Percentiles rank a stretch among this genome's conserved stretches.
Evolutionary conservation across 2,113 vertebrate species (phyloP).

Genomic region (Lamprotornis superbus): DNA sequence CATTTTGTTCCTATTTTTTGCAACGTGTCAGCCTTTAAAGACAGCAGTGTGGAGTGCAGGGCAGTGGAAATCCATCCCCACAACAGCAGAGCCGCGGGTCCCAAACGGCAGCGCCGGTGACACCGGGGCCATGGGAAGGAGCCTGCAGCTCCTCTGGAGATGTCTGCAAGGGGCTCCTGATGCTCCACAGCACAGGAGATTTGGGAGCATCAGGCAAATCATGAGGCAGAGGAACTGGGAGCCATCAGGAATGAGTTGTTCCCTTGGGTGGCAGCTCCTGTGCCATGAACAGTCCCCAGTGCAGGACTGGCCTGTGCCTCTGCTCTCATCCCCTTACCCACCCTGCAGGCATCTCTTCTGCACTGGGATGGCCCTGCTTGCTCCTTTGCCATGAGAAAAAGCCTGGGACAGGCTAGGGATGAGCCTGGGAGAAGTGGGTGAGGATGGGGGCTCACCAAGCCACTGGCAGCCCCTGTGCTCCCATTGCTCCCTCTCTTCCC

Average conservation of each 20-base stretch:
- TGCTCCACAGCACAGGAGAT: background rate
- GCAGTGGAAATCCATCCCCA: background rate
- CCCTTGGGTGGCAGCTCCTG: background rate
- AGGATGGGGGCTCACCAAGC: background rate
- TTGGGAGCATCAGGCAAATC: background rate
- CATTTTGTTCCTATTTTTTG: conserved; percentile 20
- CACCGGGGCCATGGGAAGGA: background rate
- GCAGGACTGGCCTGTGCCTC: background rate
- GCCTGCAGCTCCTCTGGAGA: background rate
- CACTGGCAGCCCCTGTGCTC: background rate
- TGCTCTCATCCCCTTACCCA: background rate
- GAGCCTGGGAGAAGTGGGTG: background rate
- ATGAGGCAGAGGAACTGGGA: background rate
- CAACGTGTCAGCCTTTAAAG: background rate
- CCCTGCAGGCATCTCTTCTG: background rate
- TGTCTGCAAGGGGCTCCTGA: background rate
- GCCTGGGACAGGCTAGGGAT: background rate
- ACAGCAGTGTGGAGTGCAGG: background rate
- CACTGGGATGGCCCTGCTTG: background rate
- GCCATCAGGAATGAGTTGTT: fast-evolving
- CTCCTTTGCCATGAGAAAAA: background rate
- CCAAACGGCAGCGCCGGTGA: fast-evolving
- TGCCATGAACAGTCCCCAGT: fast-evolving
- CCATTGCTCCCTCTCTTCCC: background rate
- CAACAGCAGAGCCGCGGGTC: background rate